Base-by-base conservation (phyloP, 2,797 vertebrate genomes). In the Orientallactaga sibirica region DNA sequence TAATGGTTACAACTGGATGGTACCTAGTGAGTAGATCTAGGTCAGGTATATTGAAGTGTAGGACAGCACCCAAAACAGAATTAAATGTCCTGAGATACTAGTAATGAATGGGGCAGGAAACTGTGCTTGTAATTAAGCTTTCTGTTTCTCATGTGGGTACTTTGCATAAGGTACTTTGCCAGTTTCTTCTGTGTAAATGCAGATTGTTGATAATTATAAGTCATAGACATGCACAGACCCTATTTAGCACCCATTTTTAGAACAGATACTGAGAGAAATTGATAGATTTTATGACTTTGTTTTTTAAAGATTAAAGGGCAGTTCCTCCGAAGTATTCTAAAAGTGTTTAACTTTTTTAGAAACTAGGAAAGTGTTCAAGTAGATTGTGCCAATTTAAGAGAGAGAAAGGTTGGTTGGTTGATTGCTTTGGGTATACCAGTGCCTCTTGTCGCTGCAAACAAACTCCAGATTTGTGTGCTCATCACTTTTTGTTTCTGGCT, bases 171-270 rank as follows among this genome's bases (percentile, higher is more conserved):
- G 7, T 67, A 67, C 43, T 93, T 92, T 82, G 62, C 52, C 41
- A 62, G 20, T 86, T 82, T 61, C 80, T 80, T 95, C n/a, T 92
- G 29, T 92, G 75, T 85, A 70, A 83, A 91, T 81, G 58, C 70
- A 77, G 73, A 74, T 75, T 83, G 48, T 83, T 92, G 84, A 66
- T 84, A 88, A 76, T 78, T 48, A 67, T 81, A 71, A 91, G 24
- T 74, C 19, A 61, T 24, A 73, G 84, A 79, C 29, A 67, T 75
- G 29, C 52, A 4, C 86, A 86, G 67, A 12, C 66, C 27, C 76
- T 43, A 68, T 77, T 87, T 84, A 70, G 71, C n/a, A 48, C 86
- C 88, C 33, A 77, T 74, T 93, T 79, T 66, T 20, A 88, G 55
- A 66, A 74, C 18, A 94, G 67, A 61, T 25, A 75, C 68, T 61